Conservation (phyloP, 2,113 vertebrate species). For the Montifringilla adamsi region DNA sequence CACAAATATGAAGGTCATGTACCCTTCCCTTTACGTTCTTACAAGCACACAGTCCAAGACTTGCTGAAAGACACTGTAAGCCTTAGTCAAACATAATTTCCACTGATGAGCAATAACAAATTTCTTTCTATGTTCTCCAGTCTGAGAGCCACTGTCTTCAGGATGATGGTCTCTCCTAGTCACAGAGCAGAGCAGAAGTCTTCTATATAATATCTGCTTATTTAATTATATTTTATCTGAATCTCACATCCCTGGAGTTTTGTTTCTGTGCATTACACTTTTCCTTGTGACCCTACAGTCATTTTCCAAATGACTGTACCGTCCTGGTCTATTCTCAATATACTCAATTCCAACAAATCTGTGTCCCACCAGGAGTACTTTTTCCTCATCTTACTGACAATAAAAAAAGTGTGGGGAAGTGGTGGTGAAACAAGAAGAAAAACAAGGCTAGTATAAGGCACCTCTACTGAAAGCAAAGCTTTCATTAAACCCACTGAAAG, state of each 20-base stretch:
- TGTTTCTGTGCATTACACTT: too few species aligned
- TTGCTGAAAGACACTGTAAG: not conserved
- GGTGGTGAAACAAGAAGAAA: not conserved
- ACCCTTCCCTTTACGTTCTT: not conserved
- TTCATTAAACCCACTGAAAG: not conserved
- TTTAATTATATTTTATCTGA: not conserved
- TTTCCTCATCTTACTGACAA: not conserved
- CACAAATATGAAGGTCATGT: not conserved
- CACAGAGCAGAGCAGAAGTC: not conserved
- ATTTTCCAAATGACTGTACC: too few species aligned
- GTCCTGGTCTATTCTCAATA: not conserved
- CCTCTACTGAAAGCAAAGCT: not conserved
- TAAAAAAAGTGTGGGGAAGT: fast-evolving
- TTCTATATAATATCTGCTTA: not conserved
- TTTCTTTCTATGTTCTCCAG: not conserved
- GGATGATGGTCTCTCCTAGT: not conserved
- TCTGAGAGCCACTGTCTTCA: not conserved
- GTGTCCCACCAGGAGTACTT: not conserved
- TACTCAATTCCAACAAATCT: not conserved
- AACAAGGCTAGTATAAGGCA: not conserved
- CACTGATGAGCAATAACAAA: not conserved
- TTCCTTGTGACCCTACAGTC: too few species aligned
- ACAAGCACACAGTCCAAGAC: not conserved
- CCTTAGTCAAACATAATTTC: not conserved
- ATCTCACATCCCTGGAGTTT: too few species aligned